Percentiles rank a stretch among this genome's conserved stretches.
phyloP scores from a whole-genome alignment of 2,888 invertebrate species.

The Drosophila percnosoma region DNA sequence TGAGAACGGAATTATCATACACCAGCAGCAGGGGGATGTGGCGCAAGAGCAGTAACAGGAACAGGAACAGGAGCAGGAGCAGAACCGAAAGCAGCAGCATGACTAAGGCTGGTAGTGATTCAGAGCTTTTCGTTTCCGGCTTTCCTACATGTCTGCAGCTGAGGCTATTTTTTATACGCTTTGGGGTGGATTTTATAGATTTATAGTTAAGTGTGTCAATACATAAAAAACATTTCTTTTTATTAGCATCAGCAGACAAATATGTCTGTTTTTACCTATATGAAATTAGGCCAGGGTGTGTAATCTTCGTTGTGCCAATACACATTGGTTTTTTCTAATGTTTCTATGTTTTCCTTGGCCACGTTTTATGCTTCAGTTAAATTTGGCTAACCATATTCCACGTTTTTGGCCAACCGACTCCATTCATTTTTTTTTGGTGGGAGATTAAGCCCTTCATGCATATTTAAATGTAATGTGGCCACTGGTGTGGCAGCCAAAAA shows the following conservation, averaged over 20 bases:
- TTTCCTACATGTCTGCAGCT: slow-evolving; percentile 5
- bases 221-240: neutral
- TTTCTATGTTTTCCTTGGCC: slow-evolving; percentile 27
- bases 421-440: slow-evolving; percentile 5
- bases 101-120: slow-evolving; percentile 48
- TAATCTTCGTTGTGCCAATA: neutral
- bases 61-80: neutral
- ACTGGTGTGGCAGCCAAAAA: slow-evolving; percentile 41
- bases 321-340: neutral
- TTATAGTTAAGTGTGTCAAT: neutral
- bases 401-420: slow-evolving; percentile 10
- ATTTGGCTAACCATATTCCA: slow-evolving; percentile 43
- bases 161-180: slow-evolving; percentile 1
- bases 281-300: neutral
- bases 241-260: neutral
- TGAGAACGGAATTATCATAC: slow-evolving; percentile 76
- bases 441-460: slow-evolving; percentile 65
- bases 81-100: slow-evolving; percentile 15
- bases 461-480: slow-evolving; percentile 75
- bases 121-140: slow-evolving; percentile 9
- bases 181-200: neutral
- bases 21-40: slow-evolving; percentile 30
- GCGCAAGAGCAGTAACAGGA: neutral
- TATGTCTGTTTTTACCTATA: neutral
- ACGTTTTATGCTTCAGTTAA: slow-evolving; percentile 46